Conservation (phyloP, 2,888 invertebrate genomes). For the Phaedon cochleariae region DNA sequence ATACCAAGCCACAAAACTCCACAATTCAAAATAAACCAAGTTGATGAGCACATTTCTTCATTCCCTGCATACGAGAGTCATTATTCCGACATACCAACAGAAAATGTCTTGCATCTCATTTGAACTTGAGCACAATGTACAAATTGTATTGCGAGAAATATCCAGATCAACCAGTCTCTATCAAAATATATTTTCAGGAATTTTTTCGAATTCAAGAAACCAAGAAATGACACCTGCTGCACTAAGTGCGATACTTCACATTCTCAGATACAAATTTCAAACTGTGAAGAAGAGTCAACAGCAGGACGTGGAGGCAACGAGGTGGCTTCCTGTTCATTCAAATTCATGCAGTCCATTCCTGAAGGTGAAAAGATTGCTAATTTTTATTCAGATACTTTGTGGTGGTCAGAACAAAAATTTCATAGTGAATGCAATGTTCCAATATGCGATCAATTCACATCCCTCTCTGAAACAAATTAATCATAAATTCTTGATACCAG, state of each 20-base stretch:
- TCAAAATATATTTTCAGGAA: conserved; percentile 18
- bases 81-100: conserved; percentile 11
- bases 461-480: conserved; percentile 26
- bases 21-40: conserved; percentile 19
- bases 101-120: conserved; percentile 17
- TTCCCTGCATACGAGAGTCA: no score
- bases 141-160: conserved; percentile 1
- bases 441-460: conserved; percentile 7
- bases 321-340: background rate
- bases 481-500: conserved; percentile 42
- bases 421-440: conserved; percentile 11
- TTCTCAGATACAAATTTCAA: conserved; percentile 9
- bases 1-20: conserved; percentile 18
- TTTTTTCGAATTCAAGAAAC: conserved; percentile 21
- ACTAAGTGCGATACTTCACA: conserved; percentile 21
- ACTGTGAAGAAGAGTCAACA: conserved; percentile 4
- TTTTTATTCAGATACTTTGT: conserved; percentile 22
- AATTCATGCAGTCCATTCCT: background rate
- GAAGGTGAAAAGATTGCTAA: conserved; percentile 3
- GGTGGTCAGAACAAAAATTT: conserved; percentile 19
- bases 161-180: conserved; percentile 19
- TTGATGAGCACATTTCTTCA: background rate
- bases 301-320: conserved; percentile 20
- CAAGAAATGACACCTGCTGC: conserved; percentile 27
- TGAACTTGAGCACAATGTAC: conserved; percentile 22